Conservation (phyloP, 2,888 invertebrate species). For the Eupithecia subfuscata region DNA sequence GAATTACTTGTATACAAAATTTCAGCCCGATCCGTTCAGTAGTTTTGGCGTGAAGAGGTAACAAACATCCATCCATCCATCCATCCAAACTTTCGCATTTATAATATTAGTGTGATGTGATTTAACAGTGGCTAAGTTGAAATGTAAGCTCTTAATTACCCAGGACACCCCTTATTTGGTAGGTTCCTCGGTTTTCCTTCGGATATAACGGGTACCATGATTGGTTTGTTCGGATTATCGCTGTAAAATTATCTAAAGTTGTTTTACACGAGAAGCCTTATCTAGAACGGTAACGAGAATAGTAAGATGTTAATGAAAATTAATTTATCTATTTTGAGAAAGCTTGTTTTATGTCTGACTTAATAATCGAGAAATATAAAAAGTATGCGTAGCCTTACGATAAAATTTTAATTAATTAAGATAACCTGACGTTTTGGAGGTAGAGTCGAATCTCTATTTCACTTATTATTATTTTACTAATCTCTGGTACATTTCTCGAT, state of each 20-base stretch:
- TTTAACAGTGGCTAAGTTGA: not conserved
- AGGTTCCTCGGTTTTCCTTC: conserved; percentile 38
- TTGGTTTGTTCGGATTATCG: conserved; percentile 52
- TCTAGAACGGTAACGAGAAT: conserved; percentile 36
- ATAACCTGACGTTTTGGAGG: not conserved
- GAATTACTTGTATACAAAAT: no score
- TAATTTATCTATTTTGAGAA: conserved; percentile 24
- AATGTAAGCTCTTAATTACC: not conserved
- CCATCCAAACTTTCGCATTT: no score
- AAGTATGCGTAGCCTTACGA: not conserved
- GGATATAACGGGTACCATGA: conserved; percentile 55
- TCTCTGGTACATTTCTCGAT: not conserved
- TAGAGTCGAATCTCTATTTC: not conserved
- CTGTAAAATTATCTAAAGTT: conserved; percentile 46
- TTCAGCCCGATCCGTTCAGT: no score
- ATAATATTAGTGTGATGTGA: no score
- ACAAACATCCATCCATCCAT: no score
- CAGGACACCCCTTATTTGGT: conserved; percentile 31
- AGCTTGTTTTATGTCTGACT: not conserved
- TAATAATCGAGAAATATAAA: not conserved
- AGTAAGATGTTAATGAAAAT: conserved; percentile 35
- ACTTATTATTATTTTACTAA: not conserved
- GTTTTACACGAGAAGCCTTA: conserved; percentile 42
- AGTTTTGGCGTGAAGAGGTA: no score
- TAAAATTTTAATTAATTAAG: not conserved